phyloP scores from a whole-genome alignment of 2,113 vertebrate genomes.

The Pseudorhombus dupliciocellatus region DNA sequence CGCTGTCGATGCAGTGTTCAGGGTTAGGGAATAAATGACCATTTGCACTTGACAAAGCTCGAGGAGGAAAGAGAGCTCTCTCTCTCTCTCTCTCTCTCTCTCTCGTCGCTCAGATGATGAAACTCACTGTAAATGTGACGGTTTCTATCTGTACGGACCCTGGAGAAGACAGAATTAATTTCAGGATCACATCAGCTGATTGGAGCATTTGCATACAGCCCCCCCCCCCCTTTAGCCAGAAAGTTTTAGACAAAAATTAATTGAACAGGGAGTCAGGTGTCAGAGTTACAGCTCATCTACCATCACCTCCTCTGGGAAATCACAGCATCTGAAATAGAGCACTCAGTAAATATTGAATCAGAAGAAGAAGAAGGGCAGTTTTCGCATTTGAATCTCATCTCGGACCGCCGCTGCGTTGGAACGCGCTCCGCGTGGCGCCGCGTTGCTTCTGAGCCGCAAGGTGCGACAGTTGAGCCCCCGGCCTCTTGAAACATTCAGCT shows the following conservation, averaged over 20 bases:
- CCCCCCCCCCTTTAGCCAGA: too few species aligned
- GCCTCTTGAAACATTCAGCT: constrained; percentile 64
- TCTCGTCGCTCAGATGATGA: constrained; percentile 38
- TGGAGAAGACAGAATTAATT: constrained; percentile 61
- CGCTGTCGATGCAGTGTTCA: constrained; percentile 36
- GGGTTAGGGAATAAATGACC: constrained; percentile 51
- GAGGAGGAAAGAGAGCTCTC: constrained; percentile 5
- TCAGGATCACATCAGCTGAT: too few species aligned
- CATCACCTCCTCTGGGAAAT: neutral
- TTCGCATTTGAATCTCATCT: neutral
- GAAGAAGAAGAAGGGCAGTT: neutral
- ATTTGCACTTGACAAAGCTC: constrained; percentile 52
- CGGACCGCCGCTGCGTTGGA: too few species aligned
- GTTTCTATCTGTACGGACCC: constrained; percentile 46
- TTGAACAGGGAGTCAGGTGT: too few species aligned
- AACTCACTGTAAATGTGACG: constrained; percentile 56
- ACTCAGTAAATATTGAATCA: neutral
- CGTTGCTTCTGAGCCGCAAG: too few species aligned
- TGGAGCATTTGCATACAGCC: too few species aligned
- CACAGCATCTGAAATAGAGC: too few species aligned
- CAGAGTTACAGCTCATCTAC: too few species aligned
- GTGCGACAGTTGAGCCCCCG: too few species aligned
- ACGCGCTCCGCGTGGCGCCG: too few species aligned
- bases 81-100: constrained; percentile 2
- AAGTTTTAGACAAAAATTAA: too few species aligned